Percentiles rank a stretch among this genome's conserved stretches.
These are phyloP conservation scores for Parapristionchus giblindavisi DNA, from an alignment of 2,888 invertebrate species.

Conservation along the genomic window DNA sequence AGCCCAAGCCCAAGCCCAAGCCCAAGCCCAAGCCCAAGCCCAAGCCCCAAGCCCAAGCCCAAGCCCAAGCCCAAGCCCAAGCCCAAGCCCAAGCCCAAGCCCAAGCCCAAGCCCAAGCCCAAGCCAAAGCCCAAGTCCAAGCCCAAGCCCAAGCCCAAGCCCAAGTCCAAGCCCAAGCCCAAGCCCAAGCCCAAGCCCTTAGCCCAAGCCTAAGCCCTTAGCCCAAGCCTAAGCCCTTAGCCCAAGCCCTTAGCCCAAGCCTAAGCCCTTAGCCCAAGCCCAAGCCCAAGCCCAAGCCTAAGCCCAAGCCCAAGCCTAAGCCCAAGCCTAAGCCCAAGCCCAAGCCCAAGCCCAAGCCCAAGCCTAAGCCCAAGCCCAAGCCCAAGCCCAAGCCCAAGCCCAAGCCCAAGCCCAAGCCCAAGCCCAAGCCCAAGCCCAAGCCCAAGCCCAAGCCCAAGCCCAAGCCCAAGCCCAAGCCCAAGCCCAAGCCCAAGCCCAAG, in stretches of 20 bases:
- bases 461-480: conserved; percentile 43
- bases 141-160: conserved; percentile 38
- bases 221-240: no score
- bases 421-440: conserved; percentile 40
- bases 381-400: conserved; percentile 40
- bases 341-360: conserved; percentile 40
- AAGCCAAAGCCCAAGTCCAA: conserved; percentile 39
- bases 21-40: no score
- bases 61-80: no score
- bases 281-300: conserved; percentile 33
- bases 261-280: no score
- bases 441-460: conserved; percentile 43
- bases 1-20: no score
- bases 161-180: conserved; percentile 37
- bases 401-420: conserved; percentile 39
- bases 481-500: conserved; percentile 45
- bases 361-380: conserved; percentile 37
- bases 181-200: no score
- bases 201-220: no score
- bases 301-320: conserved; percentile 39
- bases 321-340: conserved; percentile 42
- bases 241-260: no score
- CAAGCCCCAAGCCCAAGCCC: no score
- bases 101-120: no score
- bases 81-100: no score